Evolutionary conservation across 2,888 invertebrate genomes (phyloP), one percentile per base, ranked within the genome.

Genomic region (Eupithecia centaureata): DNA sequence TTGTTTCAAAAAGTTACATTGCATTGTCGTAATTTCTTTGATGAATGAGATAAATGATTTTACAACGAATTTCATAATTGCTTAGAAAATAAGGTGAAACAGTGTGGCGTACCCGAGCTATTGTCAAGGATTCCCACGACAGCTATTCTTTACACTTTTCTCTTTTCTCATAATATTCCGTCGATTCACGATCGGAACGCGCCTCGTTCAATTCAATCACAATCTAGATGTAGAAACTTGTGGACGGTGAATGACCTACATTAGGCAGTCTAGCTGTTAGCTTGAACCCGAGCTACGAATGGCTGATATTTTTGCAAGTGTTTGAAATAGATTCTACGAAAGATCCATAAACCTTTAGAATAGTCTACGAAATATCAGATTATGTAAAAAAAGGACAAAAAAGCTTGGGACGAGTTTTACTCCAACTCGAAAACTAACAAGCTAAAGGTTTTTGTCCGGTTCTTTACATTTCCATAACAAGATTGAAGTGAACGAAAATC

Each of bases 121-220:
- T 88, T 83, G 91, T 91, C 78, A 77, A 68, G 58, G 76, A 73
- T 90, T 92, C 92, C 84, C 92, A 92, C 91, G 89, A 82, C 72
- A 80, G 79, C 86, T 82, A 90, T 92, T 91, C 91, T 90, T 90
- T 88, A 78, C 81, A 88, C 90, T 89, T 92, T 92, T 92, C 92
- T 92, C 91, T 92, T 92, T 92, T 92, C 91, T 87, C 91, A 90
- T 91, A 86, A 83, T 82, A 82, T 81, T 79, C 78, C 78, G 78
- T 83, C 83, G 83, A 88, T 86, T 81, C 77, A 85, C 83, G 80
- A 88, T 88, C 88, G 86, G 86, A 87, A 88, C 88, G 82, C 78
- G 75, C 79, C 76, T 77, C 77, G 78, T 80, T 81, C 78, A 81
- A 84, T 81, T 82, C 77, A 82, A 81, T 82, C 81, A 79, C 76